These are phyloP conservation scores for Amyelois transitella DNA, from an alignment of 1,140 invertebrate genomes.

Conservation along the genomic window DNA sequence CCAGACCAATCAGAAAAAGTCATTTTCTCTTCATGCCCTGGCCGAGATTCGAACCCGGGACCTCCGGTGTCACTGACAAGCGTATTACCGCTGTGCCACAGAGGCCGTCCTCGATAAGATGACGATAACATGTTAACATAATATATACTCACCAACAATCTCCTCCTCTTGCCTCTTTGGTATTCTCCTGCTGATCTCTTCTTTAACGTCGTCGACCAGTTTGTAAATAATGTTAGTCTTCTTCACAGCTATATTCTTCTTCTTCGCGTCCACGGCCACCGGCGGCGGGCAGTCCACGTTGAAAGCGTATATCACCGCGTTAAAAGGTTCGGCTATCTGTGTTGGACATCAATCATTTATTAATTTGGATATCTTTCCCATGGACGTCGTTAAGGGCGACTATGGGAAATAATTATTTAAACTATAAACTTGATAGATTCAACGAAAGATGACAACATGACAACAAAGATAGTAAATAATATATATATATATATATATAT, in stretches of 20 bases:
- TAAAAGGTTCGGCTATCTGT: slow-evolving; percentile 85
- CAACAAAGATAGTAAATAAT: no score
- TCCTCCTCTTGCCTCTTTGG: slow-evolving; percentile 85
- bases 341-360: not conserved
- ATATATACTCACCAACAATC: slow-evolving; percentile 80
- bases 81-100: no score
- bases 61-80: no score
- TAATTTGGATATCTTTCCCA: no score
- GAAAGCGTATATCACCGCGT: slow-evolving; percentile 91
- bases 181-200: slow-evolving; percentile 84
- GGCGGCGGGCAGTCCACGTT: slow-evolving; percentile 79
- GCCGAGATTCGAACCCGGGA: no score
- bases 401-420: not conserved
- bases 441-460: no score
- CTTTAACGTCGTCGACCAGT: slow-evolving; percentile 90
- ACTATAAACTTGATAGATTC: no score
- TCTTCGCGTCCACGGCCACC: slow-evolving; percentile 60
- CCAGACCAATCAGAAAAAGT: not conserved
- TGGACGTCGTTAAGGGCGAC: no score
- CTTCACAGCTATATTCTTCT: slow-evolving; percentile 77
- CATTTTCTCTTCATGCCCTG: no score
- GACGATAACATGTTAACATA: not conserved
- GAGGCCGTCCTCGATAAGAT: not conserved
- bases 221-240: slow-evolving; percentile 93
- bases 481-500: no score